phyloP scores from a whole-genome alignment of 2,888 invertebrate species.

The Aporophyla nigra region DNA sequence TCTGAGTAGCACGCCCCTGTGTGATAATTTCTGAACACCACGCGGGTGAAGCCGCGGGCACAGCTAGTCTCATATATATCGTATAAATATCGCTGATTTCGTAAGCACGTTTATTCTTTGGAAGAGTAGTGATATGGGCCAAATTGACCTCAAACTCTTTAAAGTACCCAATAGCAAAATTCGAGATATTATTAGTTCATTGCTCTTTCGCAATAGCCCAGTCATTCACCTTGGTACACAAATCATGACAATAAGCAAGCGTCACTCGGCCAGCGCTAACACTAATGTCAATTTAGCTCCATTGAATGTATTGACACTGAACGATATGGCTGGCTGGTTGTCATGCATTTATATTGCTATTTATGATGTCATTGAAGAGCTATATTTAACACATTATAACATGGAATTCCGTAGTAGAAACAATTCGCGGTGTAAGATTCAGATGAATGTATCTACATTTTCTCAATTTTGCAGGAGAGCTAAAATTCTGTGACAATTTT shows the following conservation, averaged over 20 bases:
- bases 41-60: no score
- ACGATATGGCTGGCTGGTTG: background rate
- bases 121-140: background rate
- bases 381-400: background rate
- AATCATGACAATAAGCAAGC: constrained; percentile 46
- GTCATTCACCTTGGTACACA: constrained; percentile 30
- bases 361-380: background rate
- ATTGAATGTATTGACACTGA: constrained; percentile 48
- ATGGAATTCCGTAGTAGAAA: background rate
- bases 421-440: no score
- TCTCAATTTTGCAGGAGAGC: no score
- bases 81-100: background rate
- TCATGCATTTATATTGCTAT: constrained; percentile 19
- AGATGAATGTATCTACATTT: no score
- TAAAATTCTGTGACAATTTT: no score
- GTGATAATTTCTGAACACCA: no score
- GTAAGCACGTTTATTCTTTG: background rate
- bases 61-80: no score
- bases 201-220: constrained; percentile 29
- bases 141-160: background rate
- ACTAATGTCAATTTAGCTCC: constrained; percentile 49
- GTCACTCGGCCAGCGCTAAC: constrained; percentile 1
- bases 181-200: constrained; percentile 24
- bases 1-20: no score
- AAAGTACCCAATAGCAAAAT: no score